Evolutionary conservation across 2,888 invertebrate genomes (phyloP), one percentile per base, ranked within the genome.

Genomic region (Athalia circularis): DNA sequence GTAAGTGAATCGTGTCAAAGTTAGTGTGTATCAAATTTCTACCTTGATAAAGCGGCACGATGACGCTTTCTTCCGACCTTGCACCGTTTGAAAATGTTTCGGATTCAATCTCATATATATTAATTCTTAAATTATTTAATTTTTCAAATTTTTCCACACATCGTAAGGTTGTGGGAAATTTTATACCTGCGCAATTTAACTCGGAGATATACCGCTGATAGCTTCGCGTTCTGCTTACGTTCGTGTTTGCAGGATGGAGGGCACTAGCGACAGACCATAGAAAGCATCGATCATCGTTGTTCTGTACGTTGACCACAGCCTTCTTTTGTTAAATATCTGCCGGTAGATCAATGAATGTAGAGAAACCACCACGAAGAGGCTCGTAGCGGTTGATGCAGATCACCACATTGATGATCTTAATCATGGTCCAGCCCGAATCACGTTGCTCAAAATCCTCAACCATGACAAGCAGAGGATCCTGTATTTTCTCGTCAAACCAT

Each of bases 271-370:
- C 61, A 0, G 80, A 77, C 80, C 81, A 84, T 4, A 80, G 54
- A 78, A 84, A 83, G 67, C 83, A 83, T 68, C 72, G 80, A 8
- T 80, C 50, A 77, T 85, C 81, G 54, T 80, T 75, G 77, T 84
- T 84, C 79, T 81, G 59, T 4, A 85, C 80, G 65, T 85, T 84
- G 13, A n/a, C 77, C 6, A 84, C 81, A 43, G 81, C 82, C 72
- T 80, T 77, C 70, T 80, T 84, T 5, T 77, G 64, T 77, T 80
- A 77, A 7, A 81, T 79, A 47, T n/a, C n/a, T n/a, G n/a, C n/a
- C n/a, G n/a, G n/a, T n/a, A n/a, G n/a, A n/a, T n/a, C n/a, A n/a
- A n/a, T n/a, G n/a, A n/a, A n/a, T 81, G 82, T 84, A n/a, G 81
- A 82, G 8, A 78, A 52, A 8, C 79, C 79, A 11, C 47, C 80